phyloP scores from a whole-genome alignment of 1,140 invertebrate genomes.

The Euschistus heros region DNA sequence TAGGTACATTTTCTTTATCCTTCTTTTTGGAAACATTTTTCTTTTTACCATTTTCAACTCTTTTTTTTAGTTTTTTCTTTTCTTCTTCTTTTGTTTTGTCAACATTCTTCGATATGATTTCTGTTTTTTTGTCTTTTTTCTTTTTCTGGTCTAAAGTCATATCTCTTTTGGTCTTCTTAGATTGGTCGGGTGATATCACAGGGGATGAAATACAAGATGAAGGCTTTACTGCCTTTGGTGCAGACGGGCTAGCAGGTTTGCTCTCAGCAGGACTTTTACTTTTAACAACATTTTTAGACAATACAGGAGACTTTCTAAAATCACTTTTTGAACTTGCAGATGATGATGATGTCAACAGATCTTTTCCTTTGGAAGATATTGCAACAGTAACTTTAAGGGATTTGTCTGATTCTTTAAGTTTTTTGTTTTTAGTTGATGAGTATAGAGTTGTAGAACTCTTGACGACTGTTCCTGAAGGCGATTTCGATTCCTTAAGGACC shows the following conservation, averaged over 20 bases:
- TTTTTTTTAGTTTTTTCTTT: conserved; percentile 32
- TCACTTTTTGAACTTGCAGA: conserved; percentile 23
- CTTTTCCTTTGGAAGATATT: conserved; percentile 40
- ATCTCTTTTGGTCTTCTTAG: conserved; percentile 23
- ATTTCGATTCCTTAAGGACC: conserved; percentile 38
- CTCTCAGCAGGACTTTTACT: conserved; percentile 14
- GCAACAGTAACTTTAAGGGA: conserved; percentile 37
- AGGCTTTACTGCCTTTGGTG: background rate
- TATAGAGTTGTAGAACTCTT: conserved; percentile 36
- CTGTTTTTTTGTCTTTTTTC: conserved; percentile 28
- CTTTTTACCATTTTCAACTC: conserved; percentile 27
- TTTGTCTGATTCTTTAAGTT: conserved; percentile 38
- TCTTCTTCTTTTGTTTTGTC: conserved; percentile 28
- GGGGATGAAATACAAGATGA: background rate
- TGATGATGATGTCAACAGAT: conserved; percentile 34
- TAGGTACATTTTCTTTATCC: conserved; percentile 30
- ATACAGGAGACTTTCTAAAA: conserved; percentile 14
- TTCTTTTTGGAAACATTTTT: conserved; percentile 29
- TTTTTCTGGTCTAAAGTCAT: conserved; percentile 23
- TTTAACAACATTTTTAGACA: background rate
- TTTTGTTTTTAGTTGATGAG: conserved; percentile 34
- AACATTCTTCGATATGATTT: conserved; percentile 29
- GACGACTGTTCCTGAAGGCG: conserved; percentile 33
- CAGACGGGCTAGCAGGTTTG: background rate
- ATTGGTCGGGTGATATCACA: conserved; percentile 11